Conservation (phyloP, 2,797 vertebrate species). For the Sandelia bainsii region DNA sequence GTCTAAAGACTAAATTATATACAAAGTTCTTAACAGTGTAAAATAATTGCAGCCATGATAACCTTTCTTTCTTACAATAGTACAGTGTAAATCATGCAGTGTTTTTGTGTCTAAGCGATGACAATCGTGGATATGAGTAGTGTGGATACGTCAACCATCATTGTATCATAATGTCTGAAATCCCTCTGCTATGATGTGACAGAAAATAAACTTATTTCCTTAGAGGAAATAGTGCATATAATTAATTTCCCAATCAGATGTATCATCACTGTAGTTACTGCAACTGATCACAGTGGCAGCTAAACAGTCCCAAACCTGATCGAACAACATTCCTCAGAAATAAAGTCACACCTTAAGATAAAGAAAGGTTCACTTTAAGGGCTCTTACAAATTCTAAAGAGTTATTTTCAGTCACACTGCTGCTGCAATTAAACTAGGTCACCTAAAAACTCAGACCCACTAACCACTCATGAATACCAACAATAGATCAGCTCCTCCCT, state of each 20-base stretch:
- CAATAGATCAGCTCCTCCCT: constrained; percentile 37
- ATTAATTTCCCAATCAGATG: background rate
- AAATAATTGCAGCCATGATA: too few relatives aligned
- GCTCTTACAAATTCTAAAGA: background rate
- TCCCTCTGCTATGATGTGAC: background rate
- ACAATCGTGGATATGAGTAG: background rate
- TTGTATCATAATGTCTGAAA: too few relatives aligned
- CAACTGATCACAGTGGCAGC: background rate
- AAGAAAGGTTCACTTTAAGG: background rate
- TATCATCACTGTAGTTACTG: background rate
- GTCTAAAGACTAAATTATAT: too few relatives aligned
- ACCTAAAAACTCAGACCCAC: constrained; percentile 21
- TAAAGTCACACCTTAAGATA: background rate
- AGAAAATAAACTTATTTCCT: background rate
- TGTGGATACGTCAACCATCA: too few relatives aligned
- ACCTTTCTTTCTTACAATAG: too few relatives aligned
- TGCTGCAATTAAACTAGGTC: constrained; percentile 33
- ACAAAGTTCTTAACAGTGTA: too few relatives aligned
- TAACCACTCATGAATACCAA: constrained; percentile 51
- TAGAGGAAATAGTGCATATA: background rate
- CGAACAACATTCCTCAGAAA: constrained; percentile 35
- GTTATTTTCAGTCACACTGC: background rate
- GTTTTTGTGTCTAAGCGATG: too few relatives aligned
- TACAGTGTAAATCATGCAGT: too few relatives aligned
- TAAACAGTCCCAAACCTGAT: constrained; percentile 7